phyloP scores from a whole-genome alignment of 2,113 vertebrate species.

The Galemys pyrenaicus region DNA sequence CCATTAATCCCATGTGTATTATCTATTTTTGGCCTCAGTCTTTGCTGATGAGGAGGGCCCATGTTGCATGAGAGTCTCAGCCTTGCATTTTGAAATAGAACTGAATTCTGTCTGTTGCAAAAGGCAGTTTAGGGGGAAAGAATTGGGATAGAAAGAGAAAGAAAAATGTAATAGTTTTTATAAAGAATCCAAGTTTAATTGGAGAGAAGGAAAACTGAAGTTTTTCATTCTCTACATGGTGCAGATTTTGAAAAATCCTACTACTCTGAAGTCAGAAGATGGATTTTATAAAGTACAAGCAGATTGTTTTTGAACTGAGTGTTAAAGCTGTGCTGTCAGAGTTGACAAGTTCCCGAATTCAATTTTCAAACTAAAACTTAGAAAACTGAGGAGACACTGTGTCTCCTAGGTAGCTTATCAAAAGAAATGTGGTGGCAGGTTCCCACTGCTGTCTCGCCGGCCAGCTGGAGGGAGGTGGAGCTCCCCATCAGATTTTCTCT shows the following conservation, averaged over 20 bases:
- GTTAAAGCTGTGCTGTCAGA: slow-evolving; percentile 77
- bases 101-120: neutral
- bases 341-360: slow-evolving; percentile 76
- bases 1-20: neutral
- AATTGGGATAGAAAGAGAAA: neutral
- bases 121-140: neutral
- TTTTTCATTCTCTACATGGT: slow-evolving; percentile 49
- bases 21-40: slow-evolving; percentile 6
- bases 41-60: neutral
- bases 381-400: slow-evolving; percentile 70
- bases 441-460: neutral
- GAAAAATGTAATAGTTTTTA: neutral
- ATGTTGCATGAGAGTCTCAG: neutral
- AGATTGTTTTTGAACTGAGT: slow-evolving; percentile 78
- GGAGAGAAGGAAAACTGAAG: slow-evolving; percentile 62
- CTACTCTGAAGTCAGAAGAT: slow-evolving; percentile 67
- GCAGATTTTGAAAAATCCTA: slow-evolving; percentile 70
- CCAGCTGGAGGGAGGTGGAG: neutral
- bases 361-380: slow-evolving; percentile 77
- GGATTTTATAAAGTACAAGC: slow-evolving; percentile 77
- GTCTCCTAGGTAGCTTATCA: slow-evolving; percentile 69
- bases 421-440: slow-evolving; percentile 45
- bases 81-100: neutral
- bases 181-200: slow-evolving; percentile 61
- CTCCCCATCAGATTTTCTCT: neutral